phyloP scores from a whole-genome alignment of 2,888 invertebrate genomes.

The Psylliodes chrysocephalus region DNA sequence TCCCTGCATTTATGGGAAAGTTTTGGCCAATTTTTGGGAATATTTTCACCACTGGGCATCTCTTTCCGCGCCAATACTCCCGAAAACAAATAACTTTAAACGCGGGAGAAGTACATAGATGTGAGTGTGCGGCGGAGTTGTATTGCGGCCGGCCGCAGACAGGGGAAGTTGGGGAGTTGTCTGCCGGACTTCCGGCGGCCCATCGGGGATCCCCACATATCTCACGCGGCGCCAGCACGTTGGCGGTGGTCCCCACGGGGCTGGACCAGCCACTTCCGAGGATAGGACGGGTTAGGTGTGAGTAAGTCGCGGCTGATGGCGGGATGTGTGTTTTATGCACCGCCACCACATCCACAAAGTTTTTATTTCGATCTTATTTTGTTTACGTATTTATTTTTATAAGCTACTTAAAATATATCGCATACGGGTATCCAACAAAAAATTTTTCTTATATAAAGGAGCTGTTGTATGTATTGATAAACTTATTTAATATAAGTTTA shows the following conservation, averaged over 20 bases:
- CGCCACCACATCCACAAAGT: slow-evolving; percentile 38
- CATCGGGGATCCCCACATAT: slow-evolving; percentile 54
- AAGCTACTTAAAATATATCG: too few species aligned
- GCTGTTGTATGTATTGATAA: too few species aligned
- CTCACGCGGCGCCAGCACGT: slow-evolving; percentile 57
- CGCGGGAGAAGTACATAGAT: slow-evolving; percentile 12
- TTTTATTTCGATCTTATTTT: too few species aligned
- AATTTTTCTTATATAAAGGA: too few species aligned
- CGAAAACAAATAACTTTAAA: slow-evolving; percentile 56
- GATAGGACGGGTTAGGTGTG: slow-evolving; percentile 51
- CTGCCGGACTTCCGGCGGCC: slow-evolving; percentile 58
- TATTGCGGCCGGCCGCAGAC: slow-evolving; percentile 56
- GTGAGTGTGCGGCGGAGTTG: slow-evolving; percentile 44
- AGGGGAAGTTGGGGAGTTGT: slow-evolving; percentile 55
- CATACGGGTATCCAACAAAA: too few species aligned
- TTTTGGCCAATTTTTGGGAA: background rate
- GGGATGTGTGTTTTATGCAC: slow-evolving; percentile 50
- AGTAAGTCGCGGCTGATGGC: slow-evolving; percentile 46
- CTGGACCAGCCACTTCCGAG: slow-evolving; percentile 48
- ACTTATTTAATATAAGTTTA: too few species aligned
- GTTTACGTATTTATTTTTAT: too few species aligned
- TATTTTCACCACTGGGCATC: slow-evolving; percentile 22
- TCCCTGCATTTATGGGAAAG: background rate
- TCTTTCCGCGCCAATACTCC: slow-evolving; percentile 50
- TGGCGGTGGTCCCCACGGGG: slow-evolving; percentile 47